Evolutionary conservation across 2,797 vertebrate genomes (phyloP).

Genomic region (Crenuchus spilurus): DNA sequence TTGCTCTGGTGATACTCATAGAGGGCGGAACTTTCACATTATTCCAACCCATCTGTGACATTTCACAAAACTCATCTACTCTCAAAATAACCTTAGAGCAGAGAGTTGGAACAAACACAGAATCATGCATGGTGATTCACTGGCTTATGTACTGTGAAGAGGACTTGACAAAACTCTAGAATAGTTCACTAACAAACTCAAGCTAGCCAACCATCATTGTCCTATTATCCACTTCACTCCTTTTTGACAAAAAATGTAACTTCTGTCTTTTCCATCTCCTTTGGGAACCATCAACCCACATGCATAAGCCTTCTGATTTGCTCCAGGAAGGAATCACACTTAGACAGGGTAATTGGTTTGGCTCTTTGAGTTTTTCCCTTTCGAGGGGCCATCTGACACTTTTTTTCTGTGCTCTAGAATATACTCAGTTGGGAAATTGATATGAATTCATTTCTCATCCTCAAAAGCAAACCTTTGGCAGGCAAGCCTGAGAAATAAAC

Average conservation of each 20-base stretch:
- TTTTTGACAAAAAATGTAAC: constrained; percentile 65
- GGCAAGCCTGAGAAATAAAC: constrained; percentile 23
- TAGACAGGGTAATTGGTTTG: constrained; percentile 53
- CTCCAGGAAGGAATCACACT: constrained; percentile 57
- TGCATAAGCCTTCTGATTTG: constrained; percentile 61
- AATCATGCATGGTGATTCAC: not conserved
- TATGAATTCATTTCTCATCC: constrained; percentile 34
- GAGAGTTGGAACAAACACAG: not conserved
- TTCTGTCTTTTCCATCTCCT: constrained; percentile 60
- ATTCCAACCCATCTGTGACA: not conserved
- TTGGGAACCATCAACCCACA: constrained; percentile 71
- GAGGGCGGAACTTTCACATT: not conserved
- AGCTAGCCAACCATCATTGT: constrained; percentile 14
- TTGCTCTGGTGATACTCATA: not conserved
- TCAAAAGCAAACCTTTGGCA: constrained; percentile 41
- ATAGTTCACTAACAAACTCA: not conserved
- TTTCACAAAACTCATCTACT: not conserved
- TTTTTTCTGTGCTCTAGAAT: constrained; percentile 41
- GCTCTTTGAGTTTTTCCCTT: constrained; percentile 38
- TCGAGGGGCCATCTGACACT: constrained; percentile 39
- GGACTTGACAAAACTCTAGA: constrained; percentile 7
- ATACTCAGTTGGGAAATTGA: constrained; percentile 35
- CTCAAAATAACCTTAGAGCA: constrained; percentile 2
- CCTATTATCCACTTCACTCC: constrained; percentile 61
- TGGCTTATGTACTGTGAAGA: not conserved